Percentiles rank a stretch among this genome's conserved stretches.
phyloP scores from a whole-genome alignment of 2,888 invertebrate species.

The Slavum lentiscoides region DNA sequence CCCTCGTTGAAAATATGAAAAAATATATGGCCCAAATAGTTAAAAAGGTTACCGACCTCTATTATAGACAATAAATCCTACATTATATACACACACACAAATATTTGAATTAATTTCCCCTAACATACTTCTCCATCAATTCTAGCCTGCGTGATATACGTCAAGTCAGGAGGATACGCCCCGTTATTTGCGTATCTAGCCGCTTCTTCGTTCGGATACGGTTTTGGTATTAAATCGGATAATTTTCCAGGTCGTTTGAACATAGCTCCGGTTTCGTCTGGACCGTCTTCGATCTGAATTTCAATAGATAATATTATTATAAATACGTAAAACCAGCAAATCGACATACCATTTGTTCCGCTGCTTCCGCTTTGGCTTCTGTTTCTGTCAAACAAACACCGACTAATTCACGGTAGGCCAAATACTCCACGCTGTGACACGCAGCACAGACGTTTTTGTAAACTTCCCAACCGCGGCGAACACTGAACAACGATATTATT shows the following conservation, averaged over 20 bases:
- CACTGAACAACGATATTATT: slow-evolving; percentile 62
- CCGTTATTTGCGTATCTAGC: slow-evolving; percentile 97
- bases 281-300: slow-evolving; percentile 76
- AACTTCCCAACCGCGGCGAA: slow-evolving; percentile 91
- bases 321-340: slow-evolving; percentile 67
- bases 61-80: slow-evolving; percentile 58
- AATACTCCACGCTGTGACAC: slow-evolving; percentile 92
- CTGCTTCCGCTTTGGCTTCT: slow-evolving; percentile 96
- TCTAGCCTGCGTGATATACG: slow-evolving; percentile 83
- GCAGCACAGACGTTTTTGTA: slow-evolving; percentile 99
- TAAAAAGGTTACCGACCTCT: no score
- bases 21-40: no score
- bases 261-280: slow-evolving; percentile 86
- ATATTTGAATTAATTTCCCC: slow-evolving; percentile 68
- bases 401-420: slow-evolving; percentile 90
- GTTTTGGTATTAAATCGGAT: slow-evolving; percentile 86
- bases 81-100: slow-evolving; percentile 63
- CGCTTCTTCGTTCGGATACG: slow-evolving; percentile 96
- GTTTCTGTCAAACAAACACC: slow-evolving; percentile 89
- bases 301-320: slow-evolving; percentile 59
- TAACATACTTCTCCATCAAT: slow-evolving; percentile 80
- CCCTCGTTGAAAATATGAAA: no score
- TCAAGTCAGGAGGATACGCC: slow-evolving; percentile 94
- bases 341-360: slow-evolving; percentile 69
- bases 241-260: slow-evolving; percentile 93